phyloP scores from a whole-genome alignment of 2,113 vertebrate species.

The Isichthys henryi region DNA sequence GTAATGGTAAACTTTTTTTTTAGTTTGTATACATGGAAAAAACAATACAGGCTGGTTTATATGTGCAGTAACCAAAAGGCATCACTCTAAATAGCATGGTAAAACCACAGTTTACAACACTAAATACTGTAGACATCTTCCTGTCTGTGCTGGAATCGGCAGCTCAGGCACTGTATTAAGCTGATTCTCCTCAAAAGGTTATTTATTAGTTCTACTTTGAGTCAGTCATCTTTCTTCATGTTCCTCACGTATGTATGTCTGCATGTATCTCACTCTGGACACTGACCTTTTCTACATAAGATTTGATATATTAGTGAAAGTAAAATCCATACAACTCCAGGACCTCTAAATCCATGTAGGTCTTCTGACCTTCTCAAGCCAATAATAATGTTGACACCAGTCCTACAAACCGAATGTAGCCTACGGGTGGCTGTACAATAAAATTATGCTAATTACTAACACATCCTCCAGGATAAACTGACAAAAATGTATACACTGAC shows the following conservation, averaged over 20 bases:
- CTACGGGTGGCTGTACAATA: background rate
- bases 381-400: background rate
- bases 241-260: background rate
- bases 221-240: background rate
- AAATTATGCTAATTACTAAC: background rate
- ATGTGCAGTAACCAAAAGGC: background rate
- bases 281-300: background rate
- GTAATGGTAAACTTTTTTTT: background rate
- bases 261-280: background rate
- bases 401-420: background rate
- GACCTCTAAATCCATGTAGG: background rate
- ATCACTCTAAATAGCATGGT: background rate
- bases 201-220: background rate
- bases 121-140: background rate
- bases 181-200: background rate
- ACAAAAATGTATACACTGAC: background rate
- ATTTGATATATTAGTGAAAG: background rate
- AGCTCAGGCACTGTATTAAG: background rate
- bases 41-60: background rate
- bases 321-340: background rate
- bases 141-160: background rate
- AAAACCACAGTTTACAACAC: background rate
- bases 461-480: background rate
- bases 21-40: background rate
- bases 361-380: slow-evolving; percentile 5